phyloP scores from a whole-genome alignment of 2,113 vertebrate species.

The Python bivittatus region DNA sequence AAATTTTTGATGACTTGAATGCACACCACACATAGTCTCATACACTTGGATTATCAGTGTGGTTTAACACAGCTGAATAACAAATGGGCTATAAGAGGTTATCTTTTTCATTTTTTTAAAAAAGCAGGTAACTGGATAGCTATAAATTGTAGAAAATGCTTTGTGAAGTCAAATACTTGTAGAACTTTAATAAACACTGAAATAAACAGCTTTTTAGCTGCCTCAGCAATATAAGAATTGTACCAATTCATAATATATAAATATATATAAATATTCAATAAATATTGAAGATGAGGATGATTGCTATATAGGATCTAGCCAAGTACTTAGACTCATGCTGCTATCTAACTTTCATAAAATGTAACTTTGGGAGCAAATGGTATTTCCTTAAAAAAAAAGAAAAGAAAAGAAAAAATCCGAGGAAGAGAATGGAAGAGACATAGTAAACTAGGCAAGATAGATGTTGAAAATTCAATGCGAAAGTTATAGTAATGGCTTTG shows the following conservation, averaged over 20 bases:
- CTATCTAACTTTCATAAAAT: background rate
- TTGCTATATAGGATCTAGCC: background rate
- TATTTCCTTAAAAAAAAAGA: background rate
- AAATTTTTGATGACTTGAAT: background rate
- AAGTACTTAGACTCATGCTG: background rate
- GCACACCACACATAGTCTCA: background rate
- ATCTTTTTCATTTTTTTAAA: background rate
- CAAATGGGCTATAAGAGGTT: background rate
- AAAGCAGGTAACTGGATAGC: background rate
- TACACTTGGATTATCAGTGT: background rate
- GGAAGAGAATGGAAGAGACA: background rate
- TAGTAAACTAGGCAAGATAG: background rate
- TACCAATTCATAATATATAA: background rate
- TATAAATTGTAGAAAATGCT: background rate
- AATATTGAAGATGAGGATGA: background rate
- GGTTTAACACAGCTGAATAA: background rate
- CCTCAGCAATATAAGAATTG: background rate
- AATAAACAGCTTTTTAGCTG: background rate
- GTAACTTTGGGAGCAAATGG: background rate
- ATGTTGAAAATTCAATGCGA: background rate
- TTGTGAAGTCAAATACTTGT: background rate
- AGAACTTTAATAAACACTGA: background rate
- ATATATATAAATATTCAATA: background rate
- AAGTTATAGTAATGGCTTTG: background rate
- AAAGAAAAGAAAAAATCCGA: accelerated